Evolutionary conservation across 2,113 vertebrate species (phyloP).

Genomic region (Crotophaga sulcirostris): DNA sequence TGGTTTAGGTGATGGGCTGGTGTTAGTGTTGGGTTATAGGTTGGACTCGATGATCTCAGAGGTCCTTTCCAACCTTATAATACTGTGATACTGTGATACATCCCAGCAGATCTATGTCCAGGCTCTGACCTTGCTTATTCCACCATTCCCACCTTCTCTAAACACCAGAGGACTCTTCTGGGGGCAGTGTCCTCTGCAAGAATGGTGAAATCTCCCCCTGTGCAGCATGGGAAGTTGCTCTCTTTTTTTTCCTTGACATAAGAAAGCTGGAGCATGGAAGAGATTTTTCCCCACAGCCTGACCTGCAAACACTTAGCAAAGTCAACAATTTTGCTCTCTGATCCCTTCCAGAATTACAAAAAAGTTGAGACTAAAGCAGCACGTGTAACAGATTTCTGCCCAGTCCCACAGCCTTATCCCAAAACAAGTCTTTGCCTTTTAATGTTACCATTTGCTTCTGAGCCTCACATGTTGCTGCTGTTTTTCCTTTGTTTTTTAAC

Average conservation of each 20-base stretch:
- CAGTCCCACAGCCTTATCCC: background rate
- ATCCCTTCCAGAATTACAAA: slow-evolving; percentile 4
- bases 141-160: background rate
- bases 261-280: background rate
- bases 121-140: background rate
- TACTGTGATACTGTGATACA: background rate
- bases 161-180: accelerated
- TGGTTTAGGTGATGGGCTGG: too few relatives aligned
- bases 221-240: accelerated
- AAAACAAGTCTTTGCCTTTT: background rate
- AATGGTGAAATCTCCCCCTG: background rate
- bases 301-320: background rate
- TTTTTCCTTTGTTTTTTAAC: background rate
- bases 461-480: background rate
- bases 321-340: slow-evolving; percentile 4
- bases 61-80: too few relatives aligned
- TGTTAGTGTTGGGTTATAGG: too few relatives aligned
- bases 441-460: background rate
- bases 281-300: background rate
- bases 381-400: slow-evolving; percentile 5
- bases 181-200: background rate
- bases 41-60: too few relatives aligned
- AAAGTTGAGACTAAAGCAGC: background rate
- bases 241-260: background rate
- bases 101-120: background rate